phyloP scores from a whole-genome alignment of 2,797 vertebrate species.

The Morus bassanus region DNA sequence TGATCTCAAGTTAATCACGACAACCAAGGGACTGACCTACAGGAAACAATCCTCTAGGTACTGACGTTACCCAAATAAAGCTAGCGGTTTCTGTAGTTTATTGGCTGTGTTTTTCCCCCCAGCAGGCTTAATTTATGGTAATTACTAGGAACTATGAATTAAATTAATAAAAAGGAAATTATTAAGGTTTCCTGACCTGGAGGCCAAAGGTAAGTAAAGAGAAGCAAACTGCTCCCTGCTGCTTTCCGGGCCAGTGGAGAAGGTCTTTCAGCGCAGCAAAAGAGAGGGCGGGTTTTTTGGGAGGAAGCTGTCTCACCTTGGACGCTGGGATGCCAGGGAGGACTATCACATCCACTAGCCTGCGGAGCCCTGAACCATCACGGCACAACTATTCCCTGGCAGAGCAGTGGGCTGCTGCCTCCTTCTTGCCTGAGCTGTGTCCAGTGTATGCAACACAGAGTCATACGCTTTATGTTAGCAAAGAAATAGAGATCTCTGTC shows the following conservation, averaged over 20 bases:
- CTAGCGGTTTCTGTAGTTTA: slow-evolving; percentile 51
- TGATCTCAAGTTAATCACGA: slow-evolving; percentile 36
- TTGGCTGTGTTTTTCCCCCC: slow-evolving; percentile 50
- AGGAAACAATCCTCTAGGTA: slow-evolving; percentile 54
- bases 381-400: not conserved
- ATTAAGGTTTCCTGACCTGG: slow-evolving; percentile 56
- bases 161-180: slow-evolving; percentile 68
- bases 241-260: not conserved
- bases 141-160: slow-evolving; percentile 68
- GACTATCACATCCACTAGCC: not conserved
- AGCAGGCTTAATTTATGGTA: slow-evolving; percentile 67
- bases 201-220: slow-evolving; percentile 45
- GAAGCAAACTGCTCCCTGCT: slow-evolving; percentile 12
- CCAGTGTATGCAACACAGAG: not conserved
- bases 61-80: slow-evolving; percentile 66
- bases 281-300: not conserved
- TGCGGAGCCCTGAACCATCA: not conserved
- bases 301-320: not conserved
- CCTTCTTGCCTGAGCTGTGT: not conserved
- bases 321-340: not conserved
- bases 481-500: not conserved
- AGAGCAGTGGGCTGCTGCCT: not conserved
- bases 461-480: not conserved
- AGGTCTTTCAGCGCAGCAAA: not conserved
- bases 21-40: slow-evolving; percentile 27